Conservation (phyloP, 1,140 invertebrate species). For the Drosophila ironensis region DNA sequence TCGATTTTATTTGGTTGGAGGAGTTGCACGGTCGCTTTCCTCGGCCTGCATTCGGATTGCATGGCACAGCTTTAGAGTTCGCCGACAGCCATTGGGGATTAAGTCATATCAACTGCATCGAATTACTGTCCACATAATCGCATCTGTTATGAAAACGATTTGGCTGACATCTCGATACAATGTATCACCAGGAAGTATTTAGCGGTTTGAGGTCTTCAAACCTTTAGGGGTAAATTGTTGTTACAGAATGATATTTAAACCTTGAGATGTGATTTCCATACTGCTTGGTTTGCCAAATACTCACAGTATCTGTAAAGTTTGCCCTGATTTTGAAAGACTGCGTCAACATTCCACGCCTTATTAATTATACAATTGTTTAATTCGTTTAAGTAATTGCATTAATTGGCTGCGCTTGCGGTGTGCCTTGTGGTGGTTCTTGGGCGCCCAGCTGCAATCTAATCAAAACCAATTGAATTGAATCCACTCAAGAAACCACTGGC, state of each 20-base stretch:
- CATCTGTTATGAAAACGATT: background rate
- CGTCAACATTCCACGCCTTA: constrained; percentile 32
- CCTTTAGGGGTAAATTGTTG: no score
- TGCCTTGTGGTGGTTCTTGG: constrained; percentile 47
- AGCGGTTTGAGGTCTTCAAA: background rate
- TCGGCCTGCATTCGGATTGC: constrained; percentile 20
- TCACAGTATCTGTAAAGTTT: background rate
- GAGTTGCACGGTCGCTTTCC: constrained; percentile 49
- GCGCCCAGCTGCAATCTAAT: background rate
- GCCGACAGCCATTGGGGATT: constrained; percentile 18
- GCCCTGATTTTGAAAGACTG: constrained; percentile 18
- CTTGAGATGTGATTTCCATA: no score
- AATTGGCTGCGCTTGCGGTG: constrained; percentile 29
- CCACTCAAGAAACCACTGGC: constrained; percentile 9
- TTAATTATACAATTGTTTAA: constrained; percentile 59
- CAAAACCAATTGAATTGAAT: background rate
- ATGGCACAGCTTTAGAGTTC: constrained; percentile 27
- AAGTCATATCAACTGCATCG: constrained; percentile 14
- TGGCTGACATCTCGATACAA: background rate
- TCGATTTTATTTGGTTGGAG: background rate
- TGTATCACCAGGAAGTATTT: background rate
- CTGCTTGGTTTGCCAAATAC: no score
- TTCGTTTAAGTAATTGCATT: constrained; percentile 50
- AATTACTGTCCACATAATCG: background rate
- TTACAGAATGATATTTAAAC: no score